phyloP scores from a whole-genome alignment of 2,797 vertebrate species.

The Sebastes diaconus region DNA sequence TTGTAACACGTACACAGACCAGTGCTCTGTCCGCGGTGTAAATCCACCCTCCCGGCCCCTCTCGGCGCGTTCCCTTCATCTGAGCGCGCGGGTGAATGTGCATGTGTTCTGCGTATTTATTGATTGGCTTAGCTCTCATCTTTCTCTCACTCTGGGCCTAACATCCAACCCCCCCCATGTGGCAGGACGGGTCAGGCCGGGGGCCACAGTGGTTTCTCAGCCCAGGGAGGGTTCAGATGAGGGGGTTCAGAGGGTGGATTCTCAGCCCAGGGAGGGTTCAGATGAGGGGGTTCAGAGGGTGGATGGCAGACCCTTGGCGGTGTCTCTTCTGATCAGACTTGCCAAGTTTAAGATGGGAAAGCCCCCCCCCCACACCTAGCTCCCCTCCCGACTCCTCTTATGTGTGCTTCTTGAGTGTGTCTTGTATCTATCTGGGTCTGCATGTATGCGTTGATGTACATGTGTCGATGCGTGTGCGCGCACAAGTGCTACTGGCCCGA shows the following conservation, averaged over 20 bases:
- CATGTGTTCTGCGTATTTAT: conserved; percentile 74
- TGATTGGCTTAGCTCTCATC: conserved; percentile 74
- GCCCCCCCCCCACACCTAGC: conserved; percentile 56
- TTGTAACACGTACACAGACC: conserved; percentile 66
- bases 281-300: conserved; percentile 22
- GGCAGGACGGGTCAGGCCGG: conserved; percentile 34
- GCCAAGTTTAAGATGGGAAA: conserved; percentile 63
- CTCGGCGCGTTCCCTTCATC: conserved; percentile 37
- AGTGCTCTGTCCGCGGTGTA: conserved; percentile 53
- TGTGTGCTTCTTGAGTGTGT: conserved; percentile 18
- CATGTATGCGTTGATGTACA: conserved; percentile 18
- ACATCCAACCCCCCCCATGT: not conserved
- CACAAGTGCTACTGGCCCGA: conserved; percentile 68
- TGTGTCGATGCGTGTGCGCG: conserved; percentile 5
- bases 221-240: conserved; percentile 44
- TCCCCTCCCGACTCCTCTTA: conserved; percentile 15
- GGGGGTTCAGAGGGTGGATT: conserved; percentile 36
- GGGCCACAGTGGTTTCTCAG: conserved; percentile 51
- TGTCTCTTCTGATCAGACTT: conserved; percentile 66
- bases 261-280: conserved; percentile 26
- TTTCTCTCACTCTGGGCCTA: conserved; percentile 72
- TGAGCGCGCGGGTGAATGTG: conserved; percentile 51
- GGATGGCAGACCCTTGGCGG: conserved; percentile 67
- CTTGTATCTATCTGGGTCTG: conserved; percentile 7
- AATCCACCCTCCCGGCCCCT: conserved; percentile 48